Evolutionary conservation across 2,797 vertebrate species (phyloP).

Genomic region (Myripristis murdjan): DNA sequence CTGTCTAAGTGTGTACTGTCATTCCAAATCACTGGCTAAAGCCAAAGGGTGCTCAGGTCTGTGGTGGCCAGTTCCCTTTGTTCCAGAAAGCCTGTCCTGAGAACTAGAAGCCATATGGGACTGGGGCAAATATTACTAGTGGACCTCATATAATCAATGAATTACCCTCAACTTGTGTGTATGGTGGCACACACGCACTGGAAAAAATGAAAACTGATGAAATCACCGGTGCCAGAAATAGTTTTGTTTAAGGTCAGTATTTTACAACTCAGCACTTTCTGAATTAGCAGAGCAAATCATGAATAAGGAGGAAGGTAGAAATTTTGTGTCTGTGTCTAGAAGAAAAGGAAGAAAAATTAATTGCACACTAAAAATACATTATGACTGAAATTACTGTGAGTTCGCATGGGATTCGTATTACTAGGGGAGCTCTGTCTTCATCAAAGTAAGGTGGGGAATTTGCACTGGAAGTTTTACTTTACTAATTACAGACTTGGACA

Average conservation of each 20-base stretch:
- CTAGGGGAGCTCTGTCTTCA: neutral
- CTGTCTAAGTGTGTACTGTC: neutral
- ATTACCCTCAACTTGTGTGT: no score
- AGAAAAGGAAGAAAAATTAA: neutral
- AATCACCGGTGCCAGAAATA: no score
- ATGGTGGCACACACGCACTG: no score
- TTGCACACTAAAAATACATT: neutral
- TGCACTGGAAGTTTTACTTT: no score
- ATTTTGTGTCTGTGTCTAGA: neutral
- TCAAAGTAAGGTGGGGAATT: no score
- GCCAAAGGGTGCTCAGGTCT: neutral
- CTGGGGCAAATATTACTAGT: neutral
- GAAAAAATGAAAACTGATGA: no score
- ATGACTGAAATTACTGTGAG: no score
- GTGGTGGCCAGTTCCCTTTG: neutral
- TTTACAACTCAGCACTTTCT: no score
- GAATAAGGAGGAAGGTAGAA: no score
- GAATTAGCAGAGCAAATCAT: neutral
- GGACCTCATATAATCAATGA: neutral
- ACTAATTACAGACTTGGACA: no score
- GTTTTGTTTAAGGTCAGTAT: no score
- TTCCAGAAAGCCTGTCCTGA: neutral
- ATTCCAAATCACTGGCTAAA: no score
- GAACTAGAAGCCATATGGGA: neutral
- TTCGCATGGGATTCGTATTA: neutral